Percentiles rank a stretch among this genome's conserved stretches.
phyloP scores from a whole-genome alignment of 2,113 vertebrate genomes.

The Plotosus lineatus region DNA sequence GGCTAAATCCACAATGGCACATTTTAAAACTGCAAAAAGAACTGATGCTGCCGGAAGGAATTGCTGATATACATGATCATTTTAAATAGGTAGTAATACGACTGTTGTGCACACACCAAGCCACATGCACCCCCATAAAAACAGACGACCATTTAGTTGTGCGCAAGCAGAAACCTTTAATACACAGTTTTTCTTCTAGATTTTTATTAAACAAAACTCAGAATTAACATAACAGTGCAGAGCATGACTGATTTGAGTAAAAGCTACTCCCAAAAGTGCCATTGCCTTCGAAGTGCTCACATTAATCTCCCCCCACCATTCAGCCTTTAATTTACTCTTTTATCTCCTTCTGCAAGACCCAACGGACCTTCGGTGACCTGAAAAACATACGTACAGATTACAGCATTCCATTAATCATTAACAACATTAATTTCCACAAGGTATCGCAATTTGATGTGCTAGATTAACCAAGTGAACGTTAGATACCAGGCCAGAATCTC shows the following conservation, averaged over 20 bases:
- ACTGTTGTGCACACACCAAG: no score
- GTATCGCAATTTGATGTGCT: no score
- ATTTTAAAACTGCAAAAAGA: no score
- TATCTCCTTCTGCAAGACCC: constrained; percentile 48
- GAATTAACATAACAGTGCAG: constrained; percentile 42
- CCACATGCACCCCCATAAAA: neutral
- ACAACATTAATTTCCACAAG: no score
- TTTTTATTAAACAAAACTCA: constrained; percentile 36
- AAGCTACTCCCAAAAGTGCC: constrained; percentile 17
- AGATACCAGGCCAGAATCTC: no score
- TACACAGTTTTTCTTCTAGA: constrained; percentile 26
- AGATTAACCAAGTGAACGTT: no score
- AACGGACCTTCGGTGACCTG: constrained; percentile 48
- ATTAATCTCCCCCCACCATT: constrained; percentile 9
- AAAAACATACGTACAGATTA: constrained; percentile 17
- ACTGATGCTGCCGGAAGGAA: no score
- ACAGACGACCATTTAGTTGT: neutral
- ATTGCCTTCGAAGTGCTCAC: neutral
- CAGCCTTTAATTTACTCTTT: constrained; percentile 5
- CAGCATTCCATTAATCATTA: no score
- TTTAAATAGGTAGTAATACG: no score
- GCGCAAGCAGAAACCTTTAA: constrained; percentile 37
- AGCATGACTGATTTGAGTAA: constrained; percentile 24
- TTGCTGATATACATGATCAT: no score
- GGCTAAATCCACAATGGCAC: no score